Percentiles rank a stretch among this genome's conserved stretches.
Evolutionary conservation across 2,113 vertebrate species (phyloP).

Genomic region (Hystrix cristata): DNA sequence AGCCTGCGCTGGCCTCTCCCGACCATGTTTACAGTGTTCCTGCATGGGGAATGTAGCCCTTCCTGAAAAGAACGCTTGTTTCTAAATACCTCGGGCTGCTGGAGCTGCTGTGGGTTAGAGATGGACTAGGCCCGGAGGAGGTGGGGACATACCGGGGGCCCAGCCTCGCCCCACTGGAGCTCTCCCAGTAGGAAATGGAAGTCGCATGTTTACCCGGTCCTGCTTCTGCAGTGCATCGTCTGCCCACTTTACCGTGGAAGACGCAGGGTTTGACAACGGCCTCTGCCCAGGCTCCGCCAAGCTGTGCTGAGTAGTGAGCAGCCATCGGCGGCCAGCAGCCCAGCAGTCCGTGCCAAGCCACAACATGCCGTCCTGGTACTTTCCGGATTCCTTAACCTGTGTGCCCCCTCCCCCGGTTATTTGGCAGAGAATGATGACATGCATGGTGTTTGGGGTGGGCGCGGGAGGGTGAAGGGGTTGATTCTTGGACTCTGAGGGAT

Average conservation of each 20-base stretch:
- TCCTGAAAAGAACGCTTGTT: constrained; percentile 82
- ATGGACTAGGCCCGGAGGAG: not conserved
- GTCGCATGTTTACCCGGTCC: constrained; percentile 70
- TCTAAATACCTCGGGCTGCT: constrained; percentile 83
- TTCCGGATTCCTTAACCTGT: not conserved
- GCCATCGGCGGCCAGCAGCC: not conserved
- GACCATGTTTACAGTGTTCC: constrained; percentile 86
- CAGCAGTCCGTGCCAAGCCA: not conserved
- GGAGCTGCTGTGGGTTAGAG: constrained; percentile 53
- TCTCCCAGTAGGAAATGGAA: constrained; percentile 38
- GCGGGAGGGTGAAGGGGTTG: not conserved
- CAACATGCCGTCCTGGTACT: rapidly evolving
- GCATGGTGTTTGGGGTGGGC: not conserved
- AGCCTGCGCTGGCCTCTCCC: constrained; percentile 83
- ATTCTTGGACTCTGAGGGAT: constrained; percentile 27
- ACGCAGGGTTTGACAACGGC: not conserved
- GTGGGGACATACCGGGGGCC: not conserved
- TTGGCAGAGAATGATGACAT: not conserved
- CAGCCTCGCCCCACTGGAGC: not conserved
- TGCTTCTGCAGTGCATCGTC: constrained; percentile 51
- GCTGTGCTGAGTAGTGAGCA: not conserved
- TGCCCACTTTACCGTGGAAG: not conserved
- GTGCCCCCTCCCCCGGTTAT: not conserved
- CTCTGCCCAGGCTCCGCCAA: not conserved
- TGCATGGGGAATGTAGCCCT: constrained; percentile 83